These are phyloP conservation scores for Hypotaenidia okinawae DNA, from an alignment of 2,797 vertebrate genomes.

Conservation along the genomic window DNA sequence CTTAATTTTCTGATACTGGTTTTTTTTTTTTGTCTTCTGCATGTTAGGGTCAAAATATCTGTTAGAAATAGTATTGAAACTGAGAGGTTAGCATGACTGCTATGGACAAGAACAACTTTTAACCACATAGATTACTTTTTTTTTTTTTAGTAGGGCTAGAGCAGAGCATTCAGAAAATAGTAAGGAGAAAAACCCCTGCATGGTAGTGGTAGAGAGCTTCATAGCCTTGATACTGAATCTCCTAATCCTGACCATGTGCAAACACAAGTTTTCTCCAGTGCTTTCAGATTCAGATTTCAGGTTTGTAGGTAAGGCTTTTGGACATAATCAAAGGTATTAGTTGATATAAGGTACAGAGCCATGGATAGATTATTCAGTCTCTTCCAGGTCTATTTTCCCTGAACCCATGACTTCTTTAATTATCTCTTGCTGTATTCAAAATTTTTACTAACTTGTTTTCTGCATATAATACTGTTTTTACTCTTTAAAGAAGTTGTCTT, in stretches of 20 bases:
- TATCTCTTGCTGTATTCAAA: background rate
- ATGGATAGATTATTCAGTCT: background rate
- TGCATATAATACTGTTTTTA: background rate
- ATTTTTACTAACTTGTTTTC: background rate
- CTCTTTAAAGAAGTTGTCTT: background rate
- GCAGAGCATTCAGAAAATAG: background rate
- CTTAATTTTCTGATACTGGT: background rate
- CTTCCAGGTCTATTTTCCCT: background rate
- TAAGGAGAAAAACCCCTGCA: fast-evolving
- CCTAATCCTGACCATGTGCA: background rate
- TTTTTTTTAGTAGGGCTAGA: background rate
- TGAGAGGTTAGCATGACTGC: background rate
- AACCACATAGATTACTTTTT: background rate
- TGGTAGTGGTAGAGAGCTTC: background rate
- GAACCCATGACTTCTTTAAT: background rate
- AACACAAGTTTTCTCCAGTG: background rate
- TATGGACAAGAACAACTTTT: background rate
- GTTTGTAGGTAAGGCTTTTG: background rate
- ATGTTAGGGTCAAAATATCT: background rate
- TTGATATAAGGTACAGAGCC: background rate
- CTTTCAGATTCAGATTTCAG: background rate
- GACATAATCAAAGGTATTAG: background rate
- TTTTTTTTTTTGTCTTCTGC: background rate
- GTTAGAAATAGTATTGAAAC: background rate
- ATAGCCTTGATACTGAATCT: background rate